Percentiles rank a stretch among this genome's conserved stretches.
phyloP scores from a whole-genome alignment of 2,797 vertebrate genomes.

The Naso thynnoides region DNA sequence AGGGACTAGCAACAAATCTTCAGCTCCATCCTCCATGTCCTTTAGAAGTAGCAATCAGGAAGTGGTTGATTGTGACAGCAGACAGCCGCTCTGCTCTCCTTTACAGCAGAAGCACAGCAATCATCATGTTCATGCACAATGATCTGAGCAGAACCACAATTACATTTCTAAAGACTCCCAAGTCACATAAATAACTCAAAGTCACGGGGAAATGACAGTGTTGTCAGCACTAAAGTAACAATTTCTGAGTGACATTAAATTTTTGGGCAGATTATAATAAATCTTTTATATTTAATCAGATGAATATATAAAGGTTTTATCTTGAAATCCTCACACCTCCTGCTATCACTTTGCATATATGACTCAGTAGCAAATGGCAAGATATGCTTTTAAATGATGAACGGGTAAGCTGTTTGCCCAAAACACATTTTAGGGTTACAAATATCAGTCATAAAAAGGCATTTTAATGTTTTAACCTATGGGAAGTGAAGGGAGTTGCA shows the following conservation, averaged over 20 bases:
- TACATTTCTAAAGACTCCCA: slow-evolving; percentile 14
- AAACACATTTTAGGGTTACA: neutral
- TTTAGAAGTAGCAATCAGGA: slow-evolving; percentile 41
- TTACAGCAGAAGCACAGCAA: slow-evolving; percentile 13
- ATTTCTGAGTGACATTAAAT: neutral
- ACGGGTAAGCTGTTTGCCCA: neutral
- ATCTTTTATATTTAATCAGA: neutral
- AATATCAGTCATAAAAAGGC: neutral
- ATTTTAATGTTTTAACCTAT: no score
- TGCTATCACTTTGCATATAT: neutral
- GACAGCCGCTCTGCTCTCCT: slow-evolving; percentile 31
- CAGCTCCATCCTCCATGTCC: slow-evolving; percentile 25
- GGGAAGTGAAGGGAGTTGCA: no score
- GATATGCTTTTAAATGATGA: neutral
- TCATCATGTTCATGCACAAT: slow-evolving; percentile 7
- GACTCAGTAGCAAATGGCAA: neutral
- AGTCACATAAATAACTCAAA: neutral
- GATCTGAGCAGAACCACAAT: slow-evolving; percentile 6
- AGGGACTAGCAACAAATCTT: slow-evolving; percentile 14
- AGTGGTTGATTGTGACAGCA: slow-evolving; percentile 35
- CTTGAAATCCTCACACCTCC: neutral
- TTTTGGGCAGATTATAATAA: neutral
- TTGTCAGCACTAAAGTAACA: neutral
- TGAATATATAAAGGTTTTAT: neutral
- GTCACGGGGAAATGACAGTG: neutral